Conservation (phyloP, 2,113 vertebrate genomes). For the Sinocyclocheilus rhinocerous region DNA sequence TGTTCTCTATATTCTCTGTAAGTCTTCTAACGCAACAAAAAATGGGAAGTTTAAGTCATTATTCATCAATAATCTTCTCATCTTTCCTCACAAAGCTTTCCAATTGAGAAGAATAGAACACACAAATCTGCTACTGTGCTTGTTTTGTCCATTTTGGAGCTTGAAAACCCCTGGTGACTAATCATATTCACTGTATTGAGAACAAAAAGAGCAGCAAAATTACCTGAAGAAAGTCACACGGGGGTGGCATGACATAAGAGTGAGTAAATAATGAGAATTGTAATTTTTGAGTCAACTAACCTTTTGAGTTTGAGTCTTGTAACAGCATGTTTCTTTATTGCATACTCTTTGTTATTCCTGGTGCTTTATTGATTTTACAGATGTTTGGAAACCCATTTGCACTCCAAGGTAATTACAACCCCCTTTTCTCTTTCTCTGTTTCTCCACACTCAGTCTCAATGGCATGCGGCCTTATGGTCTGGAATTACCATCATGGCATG, state of each 20-base stretch:
- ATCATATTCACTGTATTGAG: background rate
- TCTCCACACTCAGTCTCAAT: constrained; percentile 58
- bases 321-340: constrained; percentile 47
- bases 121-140: background rate
- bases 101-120: background rate
- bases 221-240: background rate
- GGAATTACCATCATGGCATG: constrained; percentile 67
- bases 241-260: background rate
- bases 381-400: constrained; percentile 64
- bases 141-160: background rate
- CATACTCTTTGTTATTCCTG: constrained; percentile 10
- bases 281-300: background rate
- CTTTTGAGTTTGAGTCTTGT: constrained; percentile 21
- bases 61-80: background rate
- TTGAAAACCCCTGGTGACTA: background rate
- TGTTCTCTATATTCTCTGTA: background rate
- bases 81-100: background rate
- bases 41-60: background rate
- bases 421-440: constrained; percentile 42
- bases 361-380: constrained; percentile 63
- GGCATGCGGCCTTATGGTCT: constrained; percentile 60
- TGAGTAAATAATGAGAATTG: background rate
- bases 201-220: background rate
- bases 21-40: background rate
- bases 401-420: constrained; percentile 57